Conservation (phyloP, 2,113 vertebrate genomes). For the Halichoeres trimaculatus region DNA sequence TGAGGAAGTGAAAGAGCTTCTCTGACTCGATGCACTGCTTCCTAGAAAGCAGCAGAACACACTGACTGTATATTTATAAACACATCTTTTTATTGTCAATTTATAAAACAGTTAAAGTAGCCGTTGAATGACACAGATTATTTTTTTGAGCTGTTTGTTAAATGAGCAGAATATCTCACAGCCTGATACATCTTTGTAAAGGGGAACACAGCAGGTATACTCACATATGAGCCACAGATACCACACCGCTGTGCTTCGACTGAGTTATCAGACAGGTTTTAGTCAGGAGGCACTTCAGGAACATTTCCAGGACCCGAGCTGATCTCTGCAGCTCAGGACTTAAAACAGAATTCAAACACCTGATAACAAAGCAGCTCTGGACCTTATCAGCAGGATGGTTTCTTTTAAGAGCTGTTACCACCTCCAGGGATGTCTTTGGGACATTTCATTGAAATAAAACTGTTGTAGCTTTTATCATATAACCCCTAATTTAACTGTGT, state of each 20-base stretch:
- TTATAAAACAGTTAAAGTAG: too few species aligned
- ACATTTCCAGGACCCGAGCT: conserved; percentile 84
- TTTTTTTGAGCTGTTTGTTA: too few species aligned
- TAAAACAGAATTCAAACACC: not conserved
- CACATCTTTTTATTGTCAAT: too few species aligned
- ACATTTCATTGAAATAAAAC: not conserved
- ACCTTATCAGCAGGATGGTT: too few species aligned
- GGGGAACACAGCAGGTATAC: conserved; percentile 15
- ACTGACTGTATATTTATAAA: too few species aligned
- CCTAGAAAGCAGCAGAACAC: conserved; percentile 39
- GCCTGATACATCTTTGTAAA: too few species aligned
- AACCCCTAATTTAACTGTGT: not conserved
- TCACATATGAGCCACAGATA: conserved; percentile 83
- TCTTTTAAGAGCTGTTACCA: not conserved
- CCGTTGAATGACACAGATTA: too few species aligned
- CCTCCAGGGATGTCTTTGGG: not conserved
- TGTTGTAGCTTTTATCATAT: not conserved
- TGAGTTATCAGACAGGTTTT: conserved; percentile 77
- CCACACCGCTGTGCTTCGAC: conserved; percentile 73
- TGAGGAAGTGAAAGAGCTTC: conserved; percentile 82
- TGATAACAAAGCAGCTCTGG: not conserved
- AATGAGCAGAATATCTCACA: too few species aligned
- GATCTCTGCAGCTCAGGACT: conserved; percentile 52
- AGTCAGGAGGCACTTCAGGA: conserved; percentile 79
- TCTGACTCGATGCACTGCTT: conserved; percentile 83